Evolutionary conservation across 2,113 vertebrate genomes (phyloP), one percentile per base, ranked within the genome.

Genomic region (Anarhynchus alexandrinus): DNA sequence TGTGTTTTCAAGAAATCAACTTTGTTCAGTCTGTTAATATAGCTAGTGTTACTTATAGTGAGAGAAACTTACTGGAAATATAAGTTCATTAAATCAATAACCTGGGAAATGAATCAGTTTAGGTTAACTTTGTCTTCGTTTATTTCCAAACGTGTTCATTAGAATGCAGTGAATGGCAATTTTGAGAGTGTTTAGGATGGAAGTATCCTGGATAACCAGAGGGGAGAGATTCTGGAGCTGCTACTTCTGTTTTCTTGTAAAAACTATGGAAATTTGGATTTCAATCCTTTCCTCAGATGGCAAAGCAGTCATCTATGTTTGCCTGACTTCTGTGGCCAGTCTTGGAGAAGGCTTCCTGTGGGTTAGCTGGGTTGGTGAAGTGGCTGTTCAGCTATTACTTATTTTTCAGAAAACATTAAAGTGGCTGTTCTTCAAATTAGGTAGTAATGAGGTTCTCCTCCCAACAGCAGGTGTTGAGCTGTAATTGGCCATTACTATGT

Each of bases 401-500:
- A 82, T 95, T 96, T 88, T 70, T 73, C 34, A 54, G 85, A 83
- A 94, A 90, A 29, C 18, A 74, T 82, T 82, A 43, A 94, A 93
- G 47, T 73, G 59, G 4, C 79, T 95, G 25, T 96, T 95, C 69
- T 96, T 98, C 92, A 95, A 64, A 94, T 96, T 94, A 96, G 70
- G 72, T 81, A 38, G 62, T 97, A 95, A 94, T 1, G 18, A 96
- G 29, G 67, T 52, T 85, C 43, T 94, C 70, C 82, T 96, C 49
- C 43, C 74, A 97, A 16, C 57, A 96, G 89, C 95, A 97, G 90
- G 80, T 97, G 83, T 95, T 94, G 95, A 72, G 54, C 38, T 96
- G n/a, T 97, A 98, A 98, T 94, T 97, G 95, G 88, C 92, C 84
- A 89, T 97, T 98, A 97, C 38, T 52, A 74, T 98, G 95, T 81